Evolutionary conservation across 2,888 invertebrate species (phyloP).

Genomic region (Hetaerina titia): DNA sequence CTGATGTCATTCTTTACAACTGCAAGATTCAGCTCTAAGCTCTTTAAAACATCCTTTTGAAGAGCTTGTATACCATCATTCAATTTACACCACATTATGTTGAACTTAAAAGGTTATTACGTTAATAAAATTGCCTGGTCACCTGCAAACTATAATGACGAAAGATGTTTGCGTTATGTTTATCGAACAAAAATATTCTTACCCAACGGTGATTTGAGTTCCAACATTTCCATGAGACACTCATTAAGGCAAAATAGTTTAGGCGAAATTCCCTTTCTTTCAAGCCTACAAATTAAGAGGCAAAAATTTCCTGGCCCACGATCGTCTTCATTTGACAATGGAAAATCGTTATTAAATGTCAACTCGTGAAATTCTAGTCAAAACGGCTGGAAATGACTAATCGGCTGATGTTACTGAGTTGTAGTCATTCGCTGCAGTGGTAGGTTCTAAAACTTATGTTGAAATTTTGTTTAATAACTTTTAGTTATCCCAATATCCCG

Average conservation of each 20-base stretch:
- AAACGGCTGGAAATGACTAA: constrained; percentile 14
- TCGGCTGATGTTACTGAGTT: background rate
- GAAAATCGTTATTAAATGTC: background rate
- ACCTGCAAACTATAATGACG: background rate
- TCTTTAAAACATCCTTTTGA: too few species aligned
- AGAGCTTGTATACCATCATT: too few species aligned
- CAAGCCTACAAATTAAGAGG: background rate
- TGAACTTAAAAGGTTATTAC: too few species aligned
- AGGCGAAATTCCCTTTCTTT: background rate
- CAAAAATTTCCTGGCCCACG: background rate
- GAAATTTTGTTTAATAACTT: too few species aligned
- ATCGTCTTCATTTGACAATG: background rate
- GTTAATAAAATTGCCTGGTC: background rate
- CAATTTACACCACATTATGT: too few species aligned
- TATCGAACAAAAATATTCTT: background rate
- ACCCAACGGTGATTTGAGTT: constrained; percentile 43
- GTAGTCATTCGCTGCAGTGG: background rate
- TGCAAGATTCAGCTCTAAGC: too few species aligned
- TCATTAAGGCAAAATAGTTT: background rate
- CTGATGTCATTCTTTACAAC: too few species aligned
- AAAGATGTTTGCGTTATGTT: background rate
- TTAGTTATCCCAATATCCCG: too few species aligned
- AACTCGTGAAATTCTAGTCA: background rate
- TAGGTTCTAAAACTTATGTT: background rate
- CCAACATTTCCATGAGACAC: constrained; percentile 41